Percentiles rank a stretch among this genome's conserved stretches.
Evolutionary conservation across 92 coral and sea anemone species (phyloP).

Genomic region (Parazoanthus atlanticus): DNA sequence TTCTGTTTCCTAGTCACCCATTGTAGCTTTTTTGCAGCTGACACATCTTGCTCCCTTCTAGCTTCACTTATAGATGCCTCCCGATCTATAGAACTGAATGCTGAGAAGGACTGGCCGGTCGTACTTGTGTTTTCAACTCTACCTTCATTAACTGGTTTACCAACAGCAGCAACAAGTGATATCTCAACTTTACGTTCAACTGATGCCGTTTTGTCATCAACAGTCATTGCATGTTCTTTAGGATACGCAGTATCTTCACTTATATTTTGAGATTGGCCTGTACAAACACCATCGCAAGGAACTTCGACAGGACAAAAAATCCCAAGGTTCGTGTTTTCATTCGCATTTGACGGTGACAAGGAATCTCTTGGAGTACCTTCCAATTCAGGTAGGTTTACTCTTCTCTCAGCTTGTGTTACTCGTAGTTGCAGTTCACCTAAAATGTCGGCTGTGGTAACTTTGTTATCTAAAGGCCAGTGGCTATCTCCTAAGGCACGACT

Average conservation of each 20-base stretch:
- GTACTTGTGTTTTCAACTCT: not conserved
- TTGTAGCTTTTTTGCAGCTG: conserved; percentile 18
- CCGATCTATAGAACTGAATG: too few relatives aligned
- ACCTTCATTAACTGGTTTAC: not conserved
- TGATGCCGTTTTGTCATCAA: not conserved
- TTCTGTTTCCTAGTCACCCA: conserved; percentile 74
- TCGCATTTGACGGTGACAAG: not conserved
- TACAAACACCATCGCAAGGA: not conserved
- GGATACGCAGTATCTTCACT: not conserved
- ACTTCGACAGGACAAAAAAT: not conserved
- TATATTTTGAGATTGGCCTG: not conserved
- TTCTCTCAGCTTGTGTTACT: not conserved
- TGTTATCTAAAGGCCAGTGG: not conserved
- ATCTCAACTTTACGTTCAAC: not conserved
- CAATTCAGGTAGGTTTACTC: not conserved
- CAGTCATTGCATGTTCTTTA: not conserved
- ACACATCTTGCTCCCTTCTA: not conserved
- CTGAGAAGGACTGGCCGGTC: not conserved
- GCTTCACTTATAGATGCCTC: not conserved
- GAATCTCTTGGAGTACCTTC: not conserved
- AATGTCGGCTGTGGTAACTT: not conserved
- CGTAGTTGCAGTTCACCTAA: not conserved
- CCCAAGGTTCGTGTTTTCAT: not conserved
- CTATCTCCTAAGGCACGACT: not conserved
- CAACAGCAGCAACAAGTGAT: not conserved